Conservation (phyloP, 2,113 vertebrate species). For the Hemichromis elongatus region DNA sequence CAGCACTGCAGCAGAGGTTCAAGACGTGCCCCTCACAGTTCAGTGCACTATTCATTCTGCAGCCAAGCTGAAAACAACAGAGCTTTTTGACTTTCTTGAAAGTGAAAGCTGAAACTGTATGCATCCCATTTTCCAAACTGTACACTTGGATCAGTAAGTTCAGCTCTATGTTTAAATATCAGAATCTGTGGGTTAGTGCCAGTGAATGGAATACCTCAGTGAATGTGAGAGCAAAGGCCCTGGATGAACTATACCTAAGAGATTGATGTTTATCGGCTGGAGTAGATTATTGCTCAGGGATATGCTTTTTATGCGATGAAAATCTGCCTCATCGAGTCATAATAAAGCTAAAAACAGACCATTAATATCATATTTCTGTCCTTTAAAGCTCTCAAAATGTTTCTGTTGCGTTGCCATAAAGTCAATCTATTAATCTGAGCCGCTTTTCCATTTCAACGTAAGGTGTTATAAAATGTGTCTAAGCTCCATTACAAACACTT, state of each 20-base stretch:
- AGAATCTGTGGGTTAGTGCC: background rate
- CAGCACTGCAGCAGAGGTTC: slow-evolving; percentile 64
- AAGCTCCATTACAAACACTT: background rate
- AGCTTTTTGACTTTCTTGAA: slow-evolving; percentile 56
- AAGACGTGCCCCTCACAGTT: slow-evolving; percentile 54
- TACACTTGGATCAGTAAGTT: slow-evolving; percentile 5
- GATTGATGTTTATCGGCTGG: slow-evolving; percentile 15
- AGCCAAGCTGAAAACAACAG: slow-evolving; percentile 28
- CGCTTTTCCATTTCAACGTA: background rate
- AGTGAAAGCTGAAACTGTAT: slow-evolving; percentile 58
- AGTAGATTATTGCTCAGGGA: background rate
- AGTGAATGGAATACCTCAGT: background rate
- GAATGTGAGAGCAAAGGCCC: slow-evolving; percentile 4
- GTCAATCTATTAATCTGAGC: background rate
- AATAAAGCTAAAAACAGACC: background rate
- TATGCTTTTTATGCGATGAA: slow-evolving; percentile 16
- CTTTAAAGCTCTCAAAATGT: background rate
- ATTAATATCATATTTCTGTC: background rate
- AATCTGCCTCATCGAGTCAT: slow-evolving; percentile 1
- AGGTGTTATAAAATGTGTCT: background rate
- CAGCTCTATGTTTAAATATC: background rate
- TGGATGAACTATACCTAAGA: slow-evolving; percentile 14
- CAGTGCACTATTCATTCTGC: slow-evolving; percentile 61
- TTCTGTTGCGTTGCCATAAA: background rate
- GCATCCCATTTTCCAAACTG: slow-evolving; percentile 37